Percentiles rank a stretch among this genome's conserved stretches.
These are phyloP conservation scores for Cheilosia scutellata DNA, from an alignment of 2,888 invertebrate species.

Conservation along the genomic window DNA sequence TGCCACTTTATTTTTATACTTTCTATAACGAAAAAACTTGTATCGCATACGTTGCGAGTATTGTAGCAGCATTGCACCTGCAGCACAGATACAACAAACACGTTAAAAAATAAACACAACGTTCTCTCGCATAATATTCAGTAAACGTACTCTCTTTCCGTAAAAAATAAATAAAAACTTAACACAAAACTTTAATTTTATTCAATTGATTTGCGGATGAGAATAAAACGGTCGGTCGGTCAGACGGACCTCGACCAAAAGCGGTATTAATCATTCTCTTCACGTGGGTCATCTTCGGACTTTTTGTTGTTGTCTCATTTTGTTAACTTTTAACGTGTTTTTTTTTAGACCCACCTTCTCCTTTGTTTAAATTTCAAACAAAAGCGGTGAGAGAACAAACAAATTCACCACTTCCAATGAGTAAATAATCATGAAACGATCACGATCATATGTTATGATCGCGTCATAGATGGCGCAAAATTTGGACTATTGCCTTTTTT, in stretches of 20 bases:
- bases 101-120: constrained; percentile 59
- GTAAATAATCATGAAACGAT: constrained; percentile 4
- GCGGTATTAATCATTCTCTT: constrained; percentile 68
- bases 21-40: constrained; percentile 58
- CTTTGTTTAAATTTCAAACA: constrained; percentile 50
- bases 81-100: constrained; percentile 25
- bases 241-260: constrained; percentile 25
- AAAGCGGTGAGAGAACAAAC: constrained; percentile 1
- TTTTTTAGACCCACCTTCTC: constrained; percentile 40
- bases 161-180: constrained; percentile 46
- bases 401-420: not conserved
- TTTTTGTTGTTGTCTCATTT: constrained; percentile 21
- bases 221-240: constrained; percentile 20
- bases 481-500: constrained; percentile 31
- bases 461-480: constrained; percentile 24
- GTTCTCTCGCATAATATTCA: constrained; percentile 62
- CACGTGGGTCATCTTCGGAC: constrained; percentile 64
- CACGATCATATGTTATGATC: constrained; percentile 60
- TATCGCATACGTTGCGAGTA: constrained; percentile 28
- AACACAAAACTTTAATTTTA: constrained; percentile 47
- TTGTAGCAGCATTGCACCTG: constrained; percentile 52
- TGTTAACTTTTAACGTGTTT: not conserved
- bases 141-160: constrained; percentile 47
- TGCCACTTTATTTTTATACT: constrained; percentile 41
- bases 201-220: constrained; percentile 58